Percentiles rank a stretch among this genome's conserved stretches.
Evolutionary conservation across 2,888 invertebrate species (phyloP).

Genomic region (Aproaerema taeniolella): DNA sequence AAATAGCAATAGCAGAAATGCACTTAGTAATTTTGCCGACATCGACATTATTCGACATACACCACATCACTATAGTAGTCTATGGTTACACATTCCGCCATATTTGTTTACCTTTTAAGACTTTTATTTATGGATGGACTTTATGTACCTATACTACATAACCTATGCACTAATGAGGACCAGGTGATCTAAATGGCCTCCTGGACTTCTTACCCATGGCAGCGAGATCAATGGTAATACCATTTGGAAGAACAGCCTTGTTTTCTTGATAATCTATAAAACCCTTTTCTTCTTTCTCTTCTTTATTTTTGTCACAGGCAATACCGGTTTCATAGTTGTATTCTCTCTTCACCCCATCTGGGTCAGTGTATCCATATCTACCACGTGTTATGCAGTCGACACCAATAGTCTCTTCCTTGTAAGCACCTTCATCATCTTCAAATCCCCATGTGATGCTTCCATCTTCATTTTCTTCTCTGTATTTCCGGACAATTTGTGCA

Average conservation of each 20-base stretch:
- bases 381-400: conserved; percentile 86
- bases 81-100: no score
- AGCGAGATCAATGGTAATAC: conserved; percentile 83
- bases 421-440: conserved; percentile 92
- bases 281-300: conserved; percentile 76
- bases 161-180: conserved; percentile 57
- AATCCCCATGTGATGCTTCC: conserved; percentile 93
- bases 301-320: conserved; percentile 79
- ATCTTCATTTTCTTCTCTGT: conserved; percentile 87
- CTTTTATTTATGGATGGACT: no score
- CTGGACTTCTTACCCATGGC: conserved; percentile 84
- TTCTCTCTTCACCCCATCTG: conserved; percentile 88
- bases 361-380: conserved; percentile 90
- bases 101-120: no score
- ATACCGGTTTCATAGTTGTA: conserved; percentile 90
- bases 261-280: conserved; percentile 86
- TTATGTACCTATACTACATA: no score
- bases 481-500: conserved; percentile 83
- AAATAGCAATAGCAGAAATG: no score
- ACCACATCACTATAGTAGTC: no score
- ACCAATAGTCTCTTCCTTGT: conserved; percentile 90
- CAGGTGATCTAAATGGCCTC: conserved; percentile 78
- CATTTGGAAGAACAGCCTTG: conserved; percentile 84
- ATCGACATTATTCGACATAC: no score
- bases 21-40: no score